phyloP scores from a whole-genome alignment of 2,113 vertebrate genomes.

The Malurus elegans region DNA sequence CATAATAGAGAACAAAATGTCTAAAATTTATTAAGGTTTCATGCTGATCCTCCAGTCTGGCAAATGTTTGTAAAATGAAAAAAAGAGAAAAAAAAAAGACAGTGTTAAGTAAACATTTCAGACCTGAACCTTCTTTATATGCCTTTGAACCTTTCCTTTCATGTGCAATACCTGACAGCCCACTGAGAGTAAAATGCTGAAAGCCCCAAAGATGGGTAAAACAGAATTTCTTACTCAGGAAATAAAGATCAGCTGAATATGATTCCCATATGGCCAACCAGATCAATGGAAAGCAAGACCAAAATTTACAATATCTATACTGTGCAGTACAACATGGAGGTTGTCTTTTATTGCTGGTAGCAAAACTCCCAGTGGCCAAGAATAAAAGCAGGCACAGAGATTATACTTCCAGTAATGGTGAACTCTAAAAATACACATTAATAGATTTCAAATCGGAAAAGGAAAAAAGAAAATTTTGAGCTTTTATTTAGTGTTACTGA shows the following conservation, averaged over 20 bases:
- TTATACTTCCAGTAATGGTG: slow-evolving; percentile 63
- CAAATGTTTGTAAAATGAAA: slow-evolving; percentile 73
- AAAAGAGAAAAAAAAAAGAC: slow-evolving; percentile 27
- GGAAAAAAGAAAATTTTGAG: not conserved
- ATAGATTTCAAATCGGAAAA: slow-evolving; percentile 32
- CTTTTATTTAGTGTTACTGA: slow-evolving; percentile 38
- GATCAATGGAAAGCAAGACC: slow-evolving; percentile 80
- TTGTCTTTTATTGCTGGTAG: slow-evolving; percentile 73
- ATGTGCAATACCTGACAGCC: slow-evolving; percentile 77
- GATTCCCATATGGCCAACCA: slow-evolving; percentile 79
- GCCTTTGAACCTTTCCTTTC: slow-evolving; percentile 81
- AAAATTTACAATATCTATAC: slow-evolving; percentile 80
- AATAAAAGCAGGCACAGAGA: slow-evolving; percentile 58
- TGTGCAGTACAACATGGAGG: slow-evolving; percentile 70
- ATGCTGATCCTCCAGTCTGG: slow-evolving; percentile 61
- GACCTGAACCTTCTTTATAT: slow-evolving; percentile 71
- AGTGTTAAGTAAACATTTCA: slow-evolving; percentile 79
- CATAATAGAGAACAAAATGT: slow-evolving; percentile 41
- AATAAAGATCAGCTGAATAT: slow-evolving; percentile 81
- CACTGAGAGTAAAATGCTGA: slow-evolving; percentile 76
- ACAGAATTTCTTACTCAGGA: slow-evolving; percentile 84
- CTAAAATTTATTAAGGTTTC: slow-evolving; percentile 68
- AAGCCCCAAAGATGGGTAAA: slow-evolving; percentile 80
- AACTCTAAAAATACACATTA: slow-evolving; percentile 49
- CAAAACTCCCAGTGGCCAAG: slow-evolving; percentile 73